phyloP scores from a whole-genome alignment of 2,797 vertebrate species.

The Uromys caudimaculatus region DNA sequence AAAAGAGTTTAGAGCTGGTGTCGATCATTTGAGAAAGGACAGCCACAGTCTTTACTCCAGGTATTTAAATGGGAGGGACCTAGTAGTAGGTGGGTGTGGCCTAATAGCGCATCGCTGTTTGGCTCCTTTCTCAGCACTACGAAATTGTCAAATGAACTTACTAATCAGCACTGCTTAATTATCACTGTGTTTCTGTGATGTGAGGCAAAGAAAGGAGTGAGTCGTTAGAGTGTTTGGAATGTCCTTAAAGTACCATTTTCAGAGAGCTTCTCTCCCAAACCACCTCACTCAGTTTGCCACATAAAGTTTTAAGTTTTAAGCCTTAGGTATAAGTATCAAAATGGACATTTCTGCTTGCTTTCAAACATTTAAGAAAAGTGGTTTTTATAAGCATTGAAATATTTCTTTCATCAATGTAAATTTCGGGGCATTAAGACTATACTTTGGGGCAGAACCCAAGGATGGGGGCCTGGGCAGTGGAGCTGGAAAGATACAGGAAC shows the following conservation, averaged over 20 bases:
- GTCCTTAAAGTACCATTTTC: neutral
- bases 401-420: neutral
- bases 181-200: neutral
- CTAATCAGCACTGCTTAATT: neutral
- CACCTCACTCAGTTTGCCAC: neutral
- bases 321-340: neutral
- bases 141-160: neutral
- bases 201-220: neutral
- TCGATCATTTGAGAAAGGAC: neutral
- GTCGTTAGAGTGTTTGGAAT: neutral
- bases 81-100: neutral
- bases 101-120: too few species aligned
- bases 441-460: neutral
- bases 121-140: neutral
- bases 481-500: constrained; percentile 10
- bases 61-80: neutral
- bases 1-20: neutral
- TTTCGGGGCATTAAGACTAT: neutral
- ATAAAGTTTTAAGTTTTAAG: neutral
- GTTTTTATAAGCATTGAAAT: neutral
- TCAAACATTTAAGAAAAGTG: neutral
- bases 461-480: neutral
- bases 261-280: neutral
- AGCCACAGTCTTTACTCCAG: neutral
- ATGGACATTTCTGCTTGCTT: neutral